Base-by-base conservation (phyloP, 2,797 vertebrate species). In the Sebastes vulpes region DNA sequence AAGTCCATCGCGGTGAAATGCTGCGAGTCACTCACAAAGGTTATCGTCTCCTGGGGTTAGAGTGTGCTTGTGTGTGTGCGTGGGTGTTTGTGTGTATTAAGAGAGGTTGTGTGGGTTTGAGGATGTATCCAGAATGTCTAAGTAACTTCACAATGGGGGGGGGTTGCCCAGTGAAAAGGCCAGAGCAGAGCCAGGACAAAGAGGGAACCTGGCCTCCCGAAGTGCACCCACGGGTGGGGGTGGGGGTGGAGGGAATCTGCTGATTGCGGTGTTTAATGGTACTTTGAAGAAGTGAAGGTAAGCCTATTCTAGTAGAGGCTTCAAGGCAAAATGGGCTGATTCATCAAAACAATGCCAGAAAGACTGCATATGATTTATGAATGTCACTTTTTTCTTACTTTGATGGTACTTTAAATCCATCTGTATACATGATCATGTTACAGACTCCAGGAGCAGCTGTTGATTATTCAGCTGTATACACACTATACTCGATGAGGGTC, bases 61-160 rank as follows among this genome's bases (percentile, higher is more conserved):
- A 38, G 38, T 72, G 56, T 70, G 58, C 82, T 65, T 70, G 58
- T 48, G 58, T 61, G 65, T 18, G 65, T 64, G 58, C 31, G 58
- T 54, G 32, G 32, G 65, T 18, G 65, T 23, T 26, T 14, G 35
- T 38, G 35, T 31, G 20, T 18, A 3, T 42, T 60, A 4, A 35
- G n/a, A 6, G 61, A 9, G 68, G 20, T 8, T 69, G 46, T 68
- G 61, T 80, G 65, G 54, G 16, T 54, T 12, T 9, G 26, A 25
- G 65, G 66, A 81, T 69, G 72, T 68, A 63, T 77, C 57, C 64
- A 57, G 82, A 89, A 91, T 90, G 54, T 83, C 64, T 77, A 77
- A 84, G 71, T 84, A 63, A 86, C 77, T 81, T 50, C 64, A 77
- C 58, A 79, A 77, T 67, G 29, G 70, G 73, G 31, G 23, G 35